Base-by-base conservation (phyloP, 2,888 invertebrate genomes). In the Ectemnius cavifrons region DNA sequence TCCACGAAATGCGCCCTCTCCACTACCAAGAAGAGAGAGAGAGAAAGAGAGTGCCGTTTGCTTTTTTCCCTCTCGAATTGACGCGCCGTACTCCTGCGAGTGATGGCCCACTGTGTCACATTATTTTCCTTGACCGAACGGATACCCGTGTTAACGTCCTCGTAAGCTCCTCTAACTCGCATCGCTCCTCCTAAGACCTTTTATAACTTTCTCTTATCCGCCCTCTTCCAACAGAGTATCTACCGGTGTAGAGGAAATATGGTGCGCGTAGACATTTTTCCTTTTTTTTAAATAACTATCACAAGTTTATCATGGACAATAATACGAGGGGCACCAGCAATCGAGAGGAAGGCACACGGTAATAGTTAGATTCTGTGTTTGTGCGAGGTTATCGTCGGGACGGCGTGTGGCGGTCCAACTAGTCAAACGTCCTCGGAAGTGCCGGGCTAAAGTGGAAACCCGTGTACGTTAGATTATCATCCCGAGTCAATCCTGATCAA, bases 381-480 rank as follows among this genome's bases (percentile, higher is more conserved):
- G 63, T 63, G 49, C 16, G 58, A 6, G 56, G 28, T 18, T 16
- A 20, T 14, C 57, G 65, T 63, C 49, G 67, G 56, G 59, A n/a
- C 23, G 16, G 52, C 14, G 11, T 13, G 45, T 46, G 59, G 73
- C 23, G 47, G 66, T 6, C 64, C 71, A 75, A 72, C 72, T 70
- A 83, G 67, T 67, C 52, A 76, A 83, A 73, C 75, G 77, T 79
- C 80, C 69, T 78, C 79, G 81, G 76, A 73, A 78, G 80, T 78
- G 71, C 68, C 77, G 82, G 37, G 75, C 85, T 83, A 87, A 89
- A 91, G 91, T 91, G 91, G 89, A 91, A 89, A 90, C 86, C 84
- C 91, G 87, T 91, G 91, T 91, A 89, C 86, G 85, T 85, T 85
- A 85, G 89, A 91, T 90, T 90, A 90, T 90, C 89, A 89, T 89